Base-by-base conservation (phyloP, 1,140 invertebrate species). In the Argopecten irradians region DNA sequence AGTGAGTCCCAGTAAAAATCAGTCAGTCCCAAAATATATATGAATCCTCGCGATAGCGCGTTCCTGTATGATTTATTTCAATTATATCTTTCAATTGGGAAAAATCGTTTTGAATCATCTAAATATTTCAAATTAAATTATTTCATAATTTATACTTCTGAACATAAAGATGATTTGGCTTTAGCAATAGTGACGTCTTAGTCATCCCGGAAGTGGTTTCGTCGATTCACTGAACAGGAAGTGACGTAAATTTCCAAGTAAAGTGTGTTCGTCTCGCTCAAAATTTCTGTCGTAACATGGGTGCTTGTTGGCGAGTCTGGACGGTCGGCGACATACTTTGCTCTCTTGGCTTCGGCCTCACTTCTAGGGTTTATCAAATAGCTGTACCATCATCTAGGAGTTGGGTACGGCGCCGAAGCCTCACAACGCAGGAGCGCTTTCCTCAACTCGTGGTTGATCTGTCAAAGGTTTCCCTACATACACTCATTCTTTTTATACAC, bases 391-490 rank as follows among this genome's bases (percentile, higher is more conserved):
- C 55, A 71, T 71, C 55, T n/a, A 71, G 55, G 55, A 71, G 55
- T 71, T 71, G 55, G 55, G 55, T 71, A 71, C 55, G 55, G 55
- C 55, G 55, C 55, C 55, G 55, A 71, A 71, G 22, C 55, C n/a
- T 71, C 55, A 71, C 55, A 71, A 71, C 55, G 22, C 55, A 28
- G 55, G 55, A n/a, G 55, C 55, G 55, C 55, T 71, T 71, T 71
- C 43, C 43, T 46, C 43, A 46, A 46, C 43, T 46, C 55, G 55
- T 71, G 55, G 55, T n/a, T 71, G 28, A 71, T 71, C 55, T 71
- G 55, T 71, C 55, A 71, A 71, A 71, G 55, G 55, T 71, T 71
- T 71, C 55, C n/a, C n/a, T 71, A 71, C 55, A 28, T 71, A 71
- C 5, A 28, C 55, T 28, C 55, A 71, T 28, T 71, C 55, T 71